A percentile compares a stretch with the other conserved stretches of the same genome.
Evolutionary conservation across 2,113 vertebrate species (phyloP).

Genomic region (Lamprologus ornatipinnis): DNA sequence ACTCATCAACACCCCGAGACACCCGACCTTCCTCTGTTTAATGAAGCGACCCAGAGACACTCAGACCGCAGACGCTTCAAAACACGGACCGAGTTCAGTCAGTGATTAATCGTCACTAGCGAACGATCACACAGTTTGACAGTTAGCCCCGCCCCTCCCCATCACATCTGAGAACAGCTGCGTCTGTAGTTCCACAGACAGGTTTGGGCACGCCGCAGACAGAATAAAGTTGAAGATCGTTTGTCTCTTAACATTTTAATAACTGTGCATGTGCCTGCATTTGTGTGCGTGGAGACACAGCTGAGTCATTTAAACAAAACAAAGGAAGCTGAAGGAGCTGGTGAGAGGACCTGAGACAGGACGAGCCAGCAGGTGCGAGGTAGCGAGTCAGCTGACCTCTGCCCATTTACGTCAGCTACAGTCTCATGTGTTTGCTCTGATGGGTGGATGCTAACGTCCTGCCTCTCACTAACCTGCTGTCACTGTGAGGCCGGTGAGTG

Average conservation of each 20-base stretch:
- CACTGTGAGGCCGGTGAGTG: neutral
- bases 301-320: neutral
- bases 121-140: neutral
- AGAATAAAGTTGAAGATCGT: neutral
- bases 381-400: neutral
- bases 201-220: neutral
- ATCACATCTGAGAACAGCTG: neutral
- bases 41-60: neutral
- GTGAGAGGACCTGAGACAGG: neutral
- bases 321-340: neutral
- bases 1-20: neutral
- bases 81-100: neutral
- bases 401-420: neutral
- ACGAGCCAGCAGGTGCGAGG: neutral
- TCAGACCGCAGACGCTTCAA: neutral
- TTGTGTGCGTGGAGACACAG: neutral
- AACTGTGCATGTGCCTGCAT: neutral
- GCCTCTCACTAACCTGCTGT: neutral
- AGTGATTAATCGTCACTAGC: rapidly evolving
- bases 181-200: neutral
- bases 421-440: neutral
- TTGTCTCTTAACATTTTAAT: neutral
- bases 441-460: neutral
- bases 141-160: neutral
- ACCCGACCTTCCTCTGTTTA: neutral